Conservation (phyloP, 1,140 invertebrate species). For the Mylabris phalerata region DNA sequence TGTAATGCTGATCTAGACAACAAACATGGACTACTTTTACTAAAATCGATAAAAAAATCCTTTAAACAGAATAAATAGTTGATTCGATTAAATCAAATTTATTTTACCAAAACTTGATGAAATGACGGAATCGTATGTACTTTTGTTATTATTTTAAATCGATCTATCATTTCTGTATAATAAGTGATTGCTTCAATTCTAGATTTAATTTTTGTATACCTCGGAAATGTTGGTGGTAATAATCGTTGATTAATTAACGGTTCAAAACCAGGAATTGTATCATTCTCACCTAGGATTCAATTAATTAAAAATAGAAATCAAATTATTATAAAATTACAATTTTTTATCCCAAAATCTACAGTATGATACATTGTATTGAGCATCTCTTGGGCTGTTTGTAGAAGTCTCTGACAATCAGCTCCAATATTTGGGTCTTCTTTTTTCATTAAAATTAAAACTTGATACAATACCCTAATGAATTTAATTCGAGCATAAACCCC, state of each 20-base stretch:
- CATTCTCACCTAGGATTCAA: slow-evolving; percentile 30
- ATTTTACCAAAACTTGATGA: slow-evolving; percentile 72
- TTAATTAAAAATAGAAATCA: not conserved
- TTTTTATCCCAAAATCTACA: slow-evolving; percentile 55
- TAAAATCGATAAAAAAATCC: slow-evolving; percentile 94
- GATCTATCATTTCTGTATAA: slow-evolving; percentile 71
- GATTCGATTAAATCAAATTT: not conserved
- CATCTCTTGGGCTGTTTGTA: slow-evolving; percentile 65
- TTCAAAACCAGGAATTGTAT: slow-evolving; percentile 75
- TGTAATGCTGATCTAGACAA: slow-evolving; percentile 89
- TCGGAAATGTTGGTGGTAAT: slow-evolving; percentile 94
- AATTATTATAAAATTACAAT: not conserved
- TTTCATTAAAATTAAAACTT: slow-evolving; percentile 63
- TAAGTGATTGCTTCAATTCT: slow-evolving; percentile 77
- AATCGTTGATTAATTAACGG: slow-evolving; percentile 91
- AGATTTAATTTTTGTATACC: slow-evolving; percentile 89
- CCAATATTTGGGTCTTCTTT: slow-evolving; percentile 52
- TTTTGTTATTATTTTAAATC: slow-evolving; percentile 76
- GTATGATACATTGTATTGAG: slow-evolving; percentile 75
- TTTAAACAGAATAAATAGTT: slow-evolving; percentile 43
- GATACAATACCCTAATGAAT: slow-evolving; percentile 79
- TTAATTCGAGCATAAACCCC: slow-evolving; percentile 75
- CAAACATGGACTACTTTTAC: slow-evolving; percentile 82
- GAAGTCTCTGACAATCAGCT: slow-evolving; percentile 58
- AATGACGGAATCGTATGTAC: slow-evolving; percentile 72